Percentiles rank a stretch among this genome's conserved stretches.
Conservation (phyloP, 2,888 invertebrate species). For the Acleris literana region DNA sequence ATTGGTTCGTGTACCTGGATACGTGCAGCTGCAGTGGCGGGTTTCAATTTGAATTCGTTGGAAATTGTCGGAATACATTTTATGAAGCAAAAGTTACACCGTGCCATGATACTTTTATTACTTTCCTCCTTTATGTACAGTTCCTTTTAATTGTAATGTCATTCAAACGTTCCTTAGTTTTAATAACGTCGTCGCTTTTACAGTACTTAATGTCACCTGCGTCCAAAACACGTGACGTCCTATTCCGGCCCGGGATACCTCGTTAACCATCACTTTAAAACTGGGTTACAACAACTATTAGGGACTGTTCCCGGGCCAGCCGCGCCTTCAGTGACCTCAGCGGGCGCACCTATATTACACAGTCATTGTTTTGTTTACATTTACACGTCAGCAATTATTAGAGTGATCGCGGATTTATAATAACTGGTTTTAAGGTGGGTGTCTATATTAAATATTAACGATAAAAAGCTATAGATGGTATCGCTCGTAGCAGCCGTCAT, state of each 20-base stretch:
- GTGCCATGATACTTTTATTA: background rate
- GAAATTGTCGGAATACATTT: background rate
- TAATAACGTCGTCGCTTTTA: background rate
- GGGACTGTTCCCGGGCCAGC: constrained; percentile 32
- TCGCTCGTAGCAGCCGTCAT: background rate
- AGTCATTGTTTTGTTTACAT: constrained; percentile 82
- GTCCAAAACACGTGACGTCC: constrained; percentile 2
- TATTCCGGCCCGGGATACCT: constrained; percentile 21
- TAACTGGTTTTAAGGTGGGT: constrained; percentile 14
- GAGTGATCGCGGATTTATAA: constrained; percentile 31
- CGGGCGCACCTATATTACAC: constrained; percentile 66
- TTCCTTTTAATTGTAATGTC: background rate
- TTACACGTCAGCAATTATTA: constrained; percentile 78
- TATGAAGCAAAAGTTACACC: background rate
- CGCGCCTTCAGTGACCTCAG: constrained; percentile 60
- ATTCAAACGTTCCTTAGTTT: background rate
- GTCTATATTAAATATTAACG: constrained; percentile 3
- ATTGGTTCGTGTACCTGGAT: constrained; percentile 14
- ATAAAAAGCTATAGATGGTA: background rate
- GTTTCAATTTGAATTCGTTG: constrained; percentile 13
- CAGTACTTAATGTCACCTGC: background rate
- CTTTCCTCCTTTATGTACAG: background rate
- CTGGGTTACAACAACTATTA: constrained; percentile 36
- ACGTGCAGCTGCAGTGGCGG: constrained; percentile 3
- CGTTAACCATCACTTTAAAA: constrained; percentile 34